Evolutionary conservation across 1,140 invertebrate species (phyloP), one percentile per base, ranked within the genome.

Genomic region (Battus philenor): DNA sequence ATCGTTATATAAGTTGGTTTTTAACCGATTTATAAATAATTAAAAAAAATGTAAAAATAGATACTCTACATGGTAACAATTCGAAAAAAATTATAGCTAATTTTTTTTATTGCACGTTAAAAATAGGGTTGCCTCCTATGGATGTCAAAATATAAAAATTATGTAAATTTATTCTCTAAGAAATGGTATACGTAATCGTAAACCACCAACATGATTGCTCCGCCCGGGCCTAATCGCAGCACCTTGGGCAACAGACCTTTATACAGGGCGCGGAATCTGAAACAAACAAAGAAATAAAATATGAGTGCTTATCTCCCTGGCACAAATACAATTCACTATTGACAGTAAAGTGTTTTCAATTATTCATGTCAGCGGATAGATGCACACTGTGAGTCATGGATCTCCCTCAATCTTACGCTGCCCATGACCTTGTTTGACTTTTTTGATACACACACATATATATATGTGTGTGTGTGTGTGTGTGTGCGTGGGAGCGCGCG

Each of bases 181-280:
- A 88, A 94, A 17, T 90, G 86, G 64, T 95, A 93, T 43, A 91
- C 89, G 59, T 94, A 93, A 56, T 95, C 93, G 56, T 95, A 97
- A 10, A 95, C 93, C 4, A 97, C 90, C 24, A 97, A 83, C 94
- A 97, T 95, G 24, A 97, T 95, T 3, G 94, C 95, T 9, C 95
- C 95, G 20, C 96, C 96, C 13, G 96, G 96, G 8, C 96, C 96
- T 31, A 98, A 79, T 60, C 96, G 88, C 66, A 98, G 87, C 0
- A 98, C 90, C 86, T 98, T 98, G 6, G 97, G 96, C 30, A 96
- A 57, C 3, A 98, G 82, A 18, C 96, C 97, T 88, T 97, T 97
- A 79, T 97, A 98, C 2, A 98, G 85, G 1, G 96, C 95, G 29
- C 87, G 83, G 70, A 93, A 94, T 54, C 94, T 95, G 75, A 59